Conservation (phyloP, 2,888 invertebrate species). For the Diarsia dahlii region DNA sequence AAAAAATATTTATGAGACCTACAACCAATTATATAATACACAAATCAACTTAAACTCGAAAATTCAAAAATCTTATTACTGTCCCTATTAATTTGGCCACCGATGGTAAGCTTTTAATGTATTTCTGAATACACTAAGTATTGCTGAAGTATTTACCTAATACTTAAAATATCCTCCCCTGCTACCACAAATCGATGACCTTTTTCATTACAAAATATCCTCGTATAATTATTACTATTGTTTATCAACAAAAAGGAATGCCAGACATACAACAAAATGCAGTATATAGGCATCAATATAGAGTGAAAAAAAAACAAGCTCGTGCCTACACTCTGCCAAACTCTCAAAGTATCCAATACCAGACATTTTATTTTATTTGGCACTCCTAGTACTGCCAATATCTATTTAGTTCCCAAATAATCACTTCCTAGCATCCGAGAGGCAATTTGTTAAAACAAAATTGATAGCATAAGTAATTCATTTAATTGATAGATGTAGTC, state of each 20-base stretch:
- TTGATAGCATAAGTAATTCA: constrained; percentile 36
- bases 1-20: too few relatives aligned
- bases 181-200: neutral
- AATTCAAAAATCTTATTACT: too few relatives aligned
- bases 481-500: constrained; percentile 47
- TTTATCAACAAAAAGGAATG: neutral
- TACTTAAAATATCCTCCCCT: neutral
- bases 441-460: constrained; percentile 44
- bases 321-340: constrained; percentile 26
- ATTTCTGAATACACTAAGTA: neutral
- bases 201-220: neutral
- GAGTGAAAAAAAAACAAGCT: neutral
- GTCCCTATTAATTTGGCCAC: too few relatives aligned
- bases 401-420: constrained; percentile 32
- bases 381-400: constrained; percentile 17
- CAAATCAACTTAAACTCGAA: too few relatives aligned
- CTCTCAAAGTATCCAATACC: constrained; percentile 4
- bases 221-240: neutral
- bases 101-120: too few relatives aligned
- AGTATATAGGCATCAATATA: neutral
- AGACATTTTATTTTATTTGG: constrained; percentile 28
- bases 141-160: neutral
- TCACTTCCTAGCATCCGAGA: constrained; percentile 33
- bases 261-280: neutral
- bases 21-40: too few relatives aligned